phyloP scores from a whole-genome alignment of 2,888 invertebrate genomes.

The Mayetiola destructor region DNA sequence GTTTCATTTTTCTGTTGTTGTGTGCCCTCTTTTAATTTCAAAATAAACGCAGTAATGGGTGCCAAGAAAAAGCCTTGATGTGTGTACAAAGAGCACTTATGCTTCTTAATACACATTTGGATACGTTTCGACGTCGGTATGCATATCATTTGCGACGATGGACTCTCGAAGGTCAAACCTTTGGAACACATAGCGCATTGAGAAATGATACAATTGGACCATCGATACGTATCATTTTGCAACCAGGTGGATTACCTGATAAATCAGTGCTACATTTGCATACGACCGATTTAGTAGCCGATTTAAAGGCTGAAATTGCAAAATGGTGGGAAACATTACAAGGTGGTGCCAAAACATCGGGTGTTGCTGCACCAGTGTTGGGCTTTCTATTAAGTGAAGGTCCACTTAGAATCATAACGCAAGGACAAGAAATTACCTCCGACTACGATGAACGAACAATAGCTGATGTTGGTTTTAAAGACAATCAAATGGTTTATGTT shows the following conservation, averaged over 20 bases:
- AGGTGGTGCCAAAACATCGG: conserved; percentile 27
- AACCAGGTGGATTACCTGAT: conserved; percentile 77
- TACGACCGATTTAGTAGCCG: conserved; percentile 79
- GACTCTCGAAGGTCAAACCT: conserved; percentile 68
- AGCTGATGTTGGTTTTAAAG: conserved; percentile 85
- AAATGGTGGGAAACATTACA: conserved; percentile 76
- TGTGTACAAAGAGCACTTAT: conserved; percentile 82
- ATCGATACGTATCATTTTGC: conserved; percentile 63
- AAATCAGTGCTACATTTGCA: conserved; percentile 68
- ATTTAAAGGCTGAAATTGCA: conserved; percentile 85
- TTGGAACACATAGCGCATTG: conserved; percentile 53
- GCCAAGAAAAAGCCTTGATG: conserved; percentile 63
- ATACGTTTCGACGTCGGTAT: conserved; percentile 76
- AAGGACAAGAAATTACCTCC: conserved; percentile 82
- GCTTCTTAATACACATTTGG: conserved; percentile 80
- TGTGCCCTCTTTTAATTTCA: no score
- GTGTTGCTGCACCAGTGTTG: conserved; percentile 40
- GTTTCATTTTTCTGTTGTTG: no score
- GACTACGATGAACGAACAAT: conserved; percentile 86
- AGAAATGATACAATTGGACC: conserved; percentile 42
- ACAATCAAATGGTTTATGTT: conserved; percentile 84
- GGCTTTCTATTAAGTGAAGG: conserved; percentile 63
- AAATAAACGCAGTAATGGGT: conserved; percentile 26
- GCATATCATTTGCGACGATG: conserved; percentile 80
- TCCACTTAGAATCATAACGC: conserved; percentile 80